These are phyloP conservation scores for Agrochola lota DNA, from an alignment of 2,888 invertebrate species.

Conservation along the genomic window DNA sequence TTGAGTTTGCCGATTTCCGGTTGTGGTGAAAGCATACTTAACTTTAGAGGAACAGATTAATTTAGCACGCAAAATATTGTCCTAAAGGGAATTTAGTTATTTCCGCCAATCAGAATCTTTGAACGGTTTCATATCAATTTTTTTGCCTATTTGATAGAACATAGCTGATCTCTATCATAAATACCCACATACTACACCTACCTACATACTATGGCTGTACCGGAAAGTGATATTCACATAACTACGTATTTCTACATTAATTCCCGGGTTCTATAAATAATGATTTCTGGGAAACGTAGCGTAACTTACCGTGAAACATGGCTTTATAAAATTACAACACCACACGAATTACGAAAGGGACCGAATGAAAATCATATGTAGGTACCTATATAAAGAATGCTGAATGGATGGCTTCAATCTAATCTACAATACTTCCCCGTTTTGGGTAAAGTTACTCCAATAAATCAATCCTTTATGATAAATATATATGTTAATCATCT, in stretches of 20 bases:
- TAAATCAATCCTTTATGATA: not conserved
- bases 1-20: not conserved
- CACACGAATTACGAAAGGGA: slow-evolving; percentile 18
- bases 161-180: not conserved
- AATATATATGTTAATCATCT: not conserved
- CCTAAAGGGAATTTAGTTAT: slow-evolving; percentile 1
- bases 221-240: slow-evolving; percentile 24
- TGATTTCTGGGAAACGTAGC: slow-evolving; percentile 34
- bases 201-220: not conserved
- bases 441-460: not conserved
- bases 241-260: slow-evolving; percentile 37
- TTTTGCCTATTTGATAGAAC: too few species aligned
- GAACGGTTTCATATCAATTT: not conserved
- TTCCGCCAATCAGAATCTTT: slow-evolving; percentile 2
- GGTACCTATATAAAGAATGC: not conserved
- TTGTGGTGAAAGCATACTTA: not conserved
- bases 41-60: not conserved
- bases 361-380: slow-evolving; percentile 18
- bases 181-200: slow-evolving; percentile 10
- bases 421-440: not conserved
- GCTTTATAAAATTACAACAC: slow-evolving; percentile 39
- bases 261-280: slow-evolving; percentile 52
- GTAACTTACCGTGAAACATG: slow-evolving; percentile 25
- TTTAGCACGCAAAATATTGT: not conserved
- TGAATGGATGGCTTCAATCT: slow-evolving; percentile 1